Percentiles rank a stretch among this genome's conserved stretches.
phyloP scores from a whole-genome alignment of 2,797 vertebrate species.

The Brotula barbata region DNA sequence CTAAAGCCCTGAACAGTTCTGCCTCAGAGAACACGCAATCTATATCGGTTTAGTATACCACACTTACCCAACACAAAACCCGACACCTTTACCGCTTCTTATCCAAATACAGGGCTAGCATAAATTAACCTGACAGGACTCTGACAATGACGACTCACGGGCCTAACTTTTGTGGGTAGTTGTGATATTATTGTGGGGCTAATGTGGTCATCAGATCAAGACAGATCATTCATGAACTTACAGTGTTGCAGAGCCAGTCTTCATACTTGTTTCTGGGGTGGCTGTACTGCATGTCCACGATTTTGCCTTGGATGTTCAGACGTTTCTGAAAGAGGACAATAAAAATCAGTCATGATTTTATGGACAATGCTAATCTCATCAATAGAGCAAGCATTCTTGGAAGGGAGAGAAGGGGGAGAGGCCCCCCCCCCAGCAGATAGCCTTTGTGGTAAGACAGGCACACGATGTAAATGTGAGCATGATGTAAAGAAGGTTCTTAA shows the following conservation, averaged over 20 bases:
- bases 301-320: slow-evolving; percentile 95
- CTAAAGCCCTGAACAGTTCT: slow-evolving; percentile 70
- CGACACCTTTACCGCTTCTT: slow-evolving; percentile 48
- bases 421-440: slow-evolving; percentile 79
- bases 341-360: slow-evolving; percentile 79
- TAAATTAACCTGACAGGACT: slow-evolving; percentile 37
- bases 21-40: slow-evolving; percentile 69
- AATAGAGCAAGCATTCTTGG: slow-evolving; percentile 94
- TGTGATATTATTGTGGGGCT: slow-evolving; percentile 25
- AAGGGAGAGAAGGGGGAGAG: slow-evolving; percentile 81
- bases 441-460: slow-evolving; percentile 77
- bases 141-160: slow-evolving; percentile 25
- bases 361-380: slow-evolving; percentile 70
- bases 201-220: slow-evolving; percentile 25
- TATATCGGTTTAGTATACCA: slow-evolving; percentile 62
- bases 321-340: slow-evolving; percentile 93
- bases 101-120: slow-evolving; percentile 30
- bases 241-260: slow-evolving; percentile 99
- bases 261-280: slow-evolving; percentile 98
- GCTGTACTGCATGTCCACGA: slow-evolving; percentile 98
- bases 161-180: slow-evolving; percentile 24
- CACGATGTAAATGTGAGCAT: slow-evolving; percentile 71
- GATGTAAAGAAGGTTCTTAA: slow-evolving; percentile 69
- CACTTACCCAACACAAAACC: slow-evolving; percentile 66
- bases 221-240: slow-evolving; percentile 75